A percentile compares a stretch with the other conserved stretches of the same genome.
Conservation (phyloP, 2,888 invertebrate species). For the Lasioglossum vierecki region DNA sequence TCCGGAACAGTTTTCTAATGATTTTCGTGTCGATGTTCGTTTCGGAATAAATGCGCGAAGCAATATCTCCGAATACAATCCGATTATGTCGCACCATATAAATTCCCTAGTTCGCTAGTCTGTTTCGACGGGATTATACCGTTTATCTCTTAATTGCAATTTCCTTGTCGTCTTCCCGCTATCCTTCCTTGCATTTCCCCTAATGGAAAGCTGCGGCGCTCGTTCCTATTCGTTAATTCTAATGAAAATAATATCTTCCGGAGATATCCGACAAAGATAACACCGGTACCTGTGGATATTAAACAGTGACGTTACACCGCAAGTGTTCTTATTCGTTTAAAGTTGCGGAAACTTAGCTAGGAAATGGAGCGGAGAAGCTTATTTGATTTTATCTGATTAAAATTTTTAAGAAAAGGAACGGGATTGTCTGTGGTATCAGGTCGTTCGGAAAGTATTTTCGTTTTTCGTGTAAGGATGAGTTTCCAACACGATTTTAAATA, state of each 20-base stretch:
- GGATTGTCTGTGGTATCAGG: too few species aligned
- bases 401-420: neutral
- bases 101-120: neutral
- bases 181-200: slow-evolving; percentile 8
- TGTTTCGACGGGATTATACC: neutral
- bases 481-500: too few species aligned
- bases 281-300: neutral
- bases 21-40: slow-evolving; percentile 19
- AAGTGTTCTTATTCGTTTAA: neutral
- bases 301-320: neutral
- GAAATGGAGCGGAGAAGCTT: neutral
- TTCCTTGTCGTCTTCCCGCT: slow-evolving; percentile 13
- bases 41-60: slow-evolving; percentile 7
- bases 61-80: slow-evolving; percentile 28
- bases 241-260: neutral
- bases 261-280: neutral
- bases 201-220: neutral
- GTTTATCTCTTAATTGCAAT: slow-evolving; percentile 57
- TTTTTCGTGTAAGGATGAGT: too few species aligned
- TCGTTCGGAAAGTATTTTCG: too few species aligned
- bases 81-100: slow-evolving; percentile 29
- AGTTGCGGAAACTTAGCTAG: neutral
- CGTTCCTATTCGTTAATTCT: neutral
- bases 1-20: neutral
- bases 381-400: neutral